Evolutionary conservation across 2,888 invertebrate species (phyloP).

Genomic region (Camponotus fellah): DNA sequence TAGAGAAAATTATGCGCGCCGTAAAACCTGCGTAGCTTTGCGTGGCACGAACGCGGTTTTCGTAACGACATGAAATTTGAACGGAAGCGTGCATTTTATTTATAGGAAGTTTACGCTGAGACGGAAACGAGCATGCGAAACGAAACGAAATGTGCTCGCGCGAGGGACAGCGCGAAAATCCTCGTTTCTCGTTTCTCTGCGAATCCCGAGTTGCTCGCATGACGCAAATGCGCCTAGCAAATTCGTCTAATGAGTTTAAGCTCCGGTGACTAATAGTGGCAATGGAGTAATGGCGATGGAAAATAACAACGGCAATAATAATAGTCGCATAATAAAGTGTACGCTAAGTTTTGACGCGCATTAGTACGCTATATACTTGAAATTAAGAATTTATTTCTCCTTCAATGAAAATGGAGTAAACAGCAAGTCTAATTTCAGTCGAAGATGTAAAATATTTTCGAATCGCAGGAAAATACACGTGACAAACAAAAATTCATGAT

Average conservation of each 20-base stretch:
- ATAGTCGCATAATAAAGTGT: slow-evolving; percentile 13
- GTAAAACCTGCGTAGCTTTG: slow-evolving; percentile 52
- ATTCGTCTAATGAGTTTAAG: slow-evolving; percentile 39
- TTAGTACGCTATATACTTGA: neutral
- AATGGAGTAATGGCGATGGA: slow-evolving; percentile 22
- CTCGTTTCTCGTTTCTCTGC: slow-evolving; percentile 19
- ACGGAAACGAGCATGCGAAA: slow-evolving; percentile 23
- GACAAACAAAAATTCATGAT: slow-evolving; percentile 1
- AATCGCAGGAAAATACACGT: neutral
- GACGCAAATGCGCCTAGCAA: slow-evolving; percentile 28
- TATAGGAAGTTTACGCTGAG: slow-evolving; percentile 55
- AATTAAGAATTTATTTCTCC: neutral
- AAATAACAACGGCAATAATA: slow-evolving; percentile 25
- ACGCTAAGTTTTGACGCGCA: slow-evolving; percentile 26
- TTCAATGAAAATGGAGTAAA: neutral
- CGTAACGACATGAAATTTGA: slow-evolving; percentile 28
- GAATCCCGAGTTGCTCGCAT: neutral
- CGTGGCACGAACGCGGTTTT: neutral
- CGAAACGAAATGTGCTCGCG: neutral
- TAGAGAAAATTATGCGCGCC: slow-evolving; percentile 58
- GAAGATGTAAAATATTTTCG: neutral
- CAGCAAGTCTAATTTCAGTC: neutral
- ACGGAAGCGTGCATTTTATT: slow-evolving; percentile 47
- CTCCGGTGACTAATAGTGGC: slow-evolving; percentile 32
- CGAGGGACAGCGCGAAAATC: slow-evolving; percentile 41